Base-by-base conservation (phyloP, 2,113 vertebrate genomes). In the Ochotona princeps region DNA sequence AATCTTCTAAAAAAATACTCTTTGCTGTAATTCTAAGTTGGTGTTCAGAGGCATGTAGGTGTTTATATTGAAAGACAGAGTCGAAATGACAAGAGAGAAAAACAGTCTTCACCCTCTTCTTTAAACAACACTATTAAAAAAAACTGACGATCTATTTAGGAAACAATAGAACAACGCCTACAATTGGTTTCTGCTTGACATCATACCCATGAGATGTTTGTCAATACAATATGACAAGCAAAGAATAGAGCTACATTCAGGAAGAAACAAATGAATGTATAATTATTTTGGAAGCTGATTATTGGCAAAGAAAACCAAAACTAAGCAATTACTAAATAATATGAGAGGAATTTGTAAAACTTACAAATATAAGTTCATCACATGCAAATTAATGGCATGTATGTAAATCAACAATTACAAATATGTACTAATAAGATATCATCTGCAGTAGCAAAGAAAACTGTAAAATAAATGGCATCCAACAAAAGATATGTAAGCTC, bases 251-350 rank as follows among this genome's bases (percentile, higher is more conserved):
- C 51, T 12, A 23, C 32, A 32, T 54, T n/a, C 75, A 11, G 35
- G 91, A 94, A 57, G 60, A 32, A 83, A 83, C 14, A 88, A 74
- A 80, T 11, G 70, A 94, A 86, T 87, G 61, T 75, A 28, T n/a
- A 51, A 80, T 80, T 91, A 66, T 51, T 12, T 69, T 15, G 23
- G 25, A 1, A 7, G 21, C 81, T 65, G 89, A 65, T 8, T 57
- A 30, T 89, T 38, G 89, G 49, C 32, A 75, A 0, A 87, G 38
- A 75, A 86, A 87, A 89, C 83, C 17, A 20, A 95, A 91, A 94
- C 15, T 61, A 0, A 66, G 15, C 70, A 74, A 70, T 83, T 73
- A 92, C 74, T 76, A 92, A 92, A 84, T 65, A 75, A 10, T 67
- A 74, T 88, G 7, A 87, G 10, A 67, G 54, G 4, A 74, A 4